These are phyloP conservation scores for Leucozona laternaria DNA, from an alignment of 2,888 invertebrate genomes.

Conservation along the genomic window DNA sequence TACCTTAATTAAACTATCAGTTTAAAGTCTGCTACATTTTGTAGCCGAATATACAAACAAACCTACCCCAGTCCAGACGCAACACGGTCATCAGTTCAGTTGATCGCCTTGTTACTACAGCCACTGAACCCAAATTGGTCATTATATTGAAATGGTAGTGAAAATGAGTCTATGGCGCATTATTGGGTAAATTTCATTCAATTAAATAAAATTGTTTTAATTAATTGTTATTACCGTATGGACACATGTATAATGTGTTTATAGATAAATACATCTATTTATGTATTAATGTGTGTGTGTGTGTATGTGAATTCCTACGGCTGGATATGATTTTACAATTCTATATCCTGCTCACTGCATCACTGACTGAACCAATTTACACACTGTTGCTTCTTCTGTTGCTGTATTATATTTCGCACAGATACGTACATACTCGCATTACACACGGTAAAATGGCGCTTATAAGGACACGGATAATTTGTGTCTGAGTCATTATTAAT, in stretches of 20 bases:
- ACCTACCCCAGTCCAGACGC: background rate
- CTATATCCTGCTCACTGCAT: slow-evolving; percentile 5
- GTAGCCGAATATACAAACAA: background rate
- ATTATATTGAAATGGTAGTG: slow-evolving; percentile 70
- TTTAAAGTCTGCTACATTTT: slow-evolving; percentile 47
- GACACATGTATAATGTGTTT: slow-evolving; percentile 15
- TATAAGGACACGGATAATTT: slow-evolving; percentile 3
- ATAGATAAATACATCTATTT: background rate
- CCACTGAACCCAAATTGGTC: slow-evolving; percentile 73
- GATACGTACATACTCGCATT: too few species aligned
- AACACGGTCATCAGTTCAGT: background rate
- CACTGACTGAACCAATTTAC: slow-evolving; percentile 29
- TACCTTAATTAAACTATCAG: slow-evolving; percentile 66
- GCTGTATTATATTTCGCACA: slow-evolving; percentile 26
- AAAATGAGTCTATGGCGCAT: slow-evolving; percentile 73
- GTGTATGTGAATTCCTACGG: background rate
- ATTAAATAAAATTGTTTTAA: slow-evolving; percentile 76
- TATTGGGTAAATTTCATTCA: slow-evolving; percentile 76
- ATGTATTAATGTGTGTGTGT: background rate
- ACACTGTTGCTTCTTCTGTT: slow-evolving; percentile 51
- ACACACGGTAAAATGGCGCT: background rate
- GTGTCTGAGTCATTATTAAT: slow-evolving; percentile 65
- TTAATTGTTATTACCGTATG: slow-evolving; percentile 73
- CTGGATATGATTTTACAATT: slow-evolving; percentile 63
- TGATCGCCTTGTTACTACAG: slow-evolving; percentile 48